Evolutionary conservation across 2,797 vertebrate species (phyloP), one percentile per base, ranked within the genome.

Genomic region (Sebastiscus tertius): DNA sequence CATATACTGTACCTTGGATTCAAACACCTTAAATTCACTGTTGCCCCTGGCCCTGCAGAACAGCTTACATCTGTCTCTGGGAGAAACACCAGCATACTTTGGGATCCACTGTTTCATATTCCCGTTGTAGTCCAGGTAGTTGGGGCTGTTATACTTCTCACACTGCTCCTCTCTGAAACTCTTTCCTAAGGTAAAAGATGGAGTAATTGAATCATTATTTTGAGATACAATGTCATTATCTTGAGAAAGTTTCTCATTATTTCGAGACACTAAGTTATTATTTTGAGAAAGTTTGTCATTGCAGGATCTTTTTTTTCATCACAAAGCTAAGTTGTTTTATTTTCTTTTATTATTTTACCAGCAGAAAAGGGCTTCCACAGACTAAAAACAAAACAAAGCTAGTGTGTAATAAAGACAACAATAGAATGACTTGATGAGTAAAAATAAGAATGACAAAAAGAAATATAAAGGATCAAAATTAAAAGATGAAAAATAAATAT

Each of bases 81-180:
- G 97, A 2, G 98, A 98, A 58, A 99, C 97, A 0, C 98, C 98
- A 0, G 98, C 92, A 0, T 98, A 99, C 85, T 99, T 99, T 14
- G 98, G 99, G 69, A 99, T 97, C 99, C 99, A 99, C 85, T 97
- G 95, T 71, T 97, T 95, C 52, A 86, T 82, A 24, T 97, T 97
- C 13, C 98, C 97, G 0, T 94, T 94, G 81, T 92, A 42, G 61
- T 99, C 97, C 0, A 97, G 95, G 69, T 97, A 95, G 89, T 95
- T 96, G 75, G 94, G 95, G 85, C 92, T 96, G 88, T 99, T 98
- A 89, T 99, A 97, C 90, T 97, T 97, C 91, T 97, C 97, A 65
- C 99, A 99, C 88, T 99, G 98, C 92, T 98, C 96, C 88, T 99
- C 98, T 88, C 99, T 93, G 89, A 99, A 99, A 92, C 98, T 99